Percentiles rank a stretch among this genome's conserved stretches.
phyloP scores from a whole-genome alignment of 2,797 vertebrate genomes.

The Vespertilio murinus region DNA sequence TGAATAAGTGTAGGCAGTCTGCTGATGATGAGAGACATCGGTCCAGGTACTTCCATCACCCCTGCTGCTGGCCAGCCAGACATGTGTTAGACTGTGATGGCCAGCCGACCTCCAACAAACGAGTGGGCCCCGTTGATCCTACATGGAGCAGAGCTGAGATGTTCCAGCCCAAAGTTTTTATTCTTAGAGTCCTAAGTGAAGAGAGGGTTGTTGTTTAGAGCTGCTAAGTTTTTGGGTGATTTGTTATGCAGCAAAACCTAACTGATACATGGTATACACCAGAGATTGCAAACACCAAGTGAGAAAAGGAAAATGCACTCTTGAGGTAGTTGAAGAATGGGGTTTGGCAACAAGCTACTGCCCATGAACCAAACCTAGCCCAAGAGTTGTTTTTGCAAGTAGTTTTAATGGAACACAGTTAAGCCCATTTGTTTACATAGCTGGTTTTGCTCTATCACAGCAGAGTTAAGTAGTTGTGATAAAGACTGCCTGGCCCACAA shows the following conservation, averaged over 20 bases:
- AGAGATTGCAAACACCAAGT: neutral
- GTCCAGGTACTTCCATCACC: neutral
- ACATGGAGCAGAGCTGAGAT: neutral
- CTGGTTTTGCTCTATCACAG: neutral
- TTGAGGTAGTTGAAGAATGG: neutral
- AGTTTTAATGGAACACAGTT: neutral
- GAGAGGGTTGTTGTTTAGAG: neutral
- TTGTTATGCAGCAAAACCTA: constrained; percentile 14
- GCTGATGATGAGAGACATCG: neutral
- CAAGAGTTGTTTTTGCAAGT: neutral
- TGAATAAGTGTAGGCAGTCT: neutral
- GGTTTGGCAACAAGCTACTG: neutral
- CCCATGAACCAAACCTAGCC: neutral
- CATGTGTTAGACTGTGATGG: neutral
- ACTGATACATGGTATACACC: neutral
- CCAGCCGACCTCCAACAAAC: neutral
- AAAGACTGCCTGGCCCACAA: neutral
- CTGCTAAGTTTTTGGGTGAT: neutral
- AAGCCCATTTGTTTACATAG: neutral
- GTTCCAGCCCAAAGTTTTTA: neutral
- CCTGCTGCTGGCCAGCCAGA: neutral
- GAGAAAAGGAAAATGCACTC: neutral
- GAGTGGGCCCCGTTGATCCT: neutral
- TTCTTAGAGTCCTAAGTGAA: neutral
- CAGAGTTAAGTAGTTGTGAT: neutral